Evolutionary conservation across 2,113 vertebrate genomes (phyloP).

Genomic region (Dasyornis broadbenti): DNA sequence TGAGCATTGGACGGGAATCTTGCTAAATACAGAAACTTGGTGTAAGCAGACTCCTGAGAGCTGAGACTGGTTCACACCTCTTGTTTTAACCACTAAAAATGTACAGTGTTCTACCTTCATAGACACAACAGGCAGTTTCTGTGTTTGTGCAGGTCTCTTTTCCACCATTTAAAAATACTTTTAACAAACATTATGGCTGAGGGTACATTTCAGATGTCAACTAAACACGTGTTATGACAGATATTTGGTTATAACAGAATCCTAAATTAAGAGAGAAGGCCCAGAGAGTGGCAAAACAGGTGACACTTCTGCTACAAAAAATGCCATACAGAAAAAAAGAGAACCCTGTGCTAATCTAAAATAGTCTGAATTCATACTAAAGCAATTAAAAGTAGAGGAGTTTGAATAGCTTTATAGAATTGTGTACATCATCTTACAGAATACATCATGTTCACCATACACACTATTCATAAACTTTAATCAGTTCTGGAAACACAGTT

Average conservation of each 20-base stretch:
- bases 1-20: not conserved
- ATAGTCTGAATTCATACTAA: not conserved
- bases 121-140: not conserved
- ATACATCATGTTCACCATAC: not conserved
- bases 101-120: not conserved
- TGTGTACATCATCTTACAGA: not conserved
- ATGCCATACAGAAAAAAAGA: not conserved
- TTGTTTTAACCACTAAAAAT: not conserved
- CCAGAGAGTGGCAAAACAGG: not conserved
- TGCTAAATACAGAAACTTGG: fast-evolving
- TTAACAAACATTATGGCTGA: not conserved
- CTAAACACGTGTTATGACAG: not conserved
- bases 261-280: not conserved
- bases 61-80: not conserved
- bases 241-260: not conserved
- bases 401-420: not conserved
- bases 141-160: not conserved
- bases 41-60: not conserved
- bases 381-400: not conserved
- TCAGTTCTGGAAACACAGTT: not conserved
- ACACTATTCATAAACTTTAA: not conserved
- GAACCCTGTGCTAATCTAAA: not conserved
- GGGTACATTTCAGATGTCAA: not conserved
- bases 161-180: not conserved
- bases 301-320: not conserved